These are phyloP conservation scores for Gorsachius goisagi DNA, from an alignment of 2,113 vertebrate genomes.

Conservation along the genomic window DNA sequence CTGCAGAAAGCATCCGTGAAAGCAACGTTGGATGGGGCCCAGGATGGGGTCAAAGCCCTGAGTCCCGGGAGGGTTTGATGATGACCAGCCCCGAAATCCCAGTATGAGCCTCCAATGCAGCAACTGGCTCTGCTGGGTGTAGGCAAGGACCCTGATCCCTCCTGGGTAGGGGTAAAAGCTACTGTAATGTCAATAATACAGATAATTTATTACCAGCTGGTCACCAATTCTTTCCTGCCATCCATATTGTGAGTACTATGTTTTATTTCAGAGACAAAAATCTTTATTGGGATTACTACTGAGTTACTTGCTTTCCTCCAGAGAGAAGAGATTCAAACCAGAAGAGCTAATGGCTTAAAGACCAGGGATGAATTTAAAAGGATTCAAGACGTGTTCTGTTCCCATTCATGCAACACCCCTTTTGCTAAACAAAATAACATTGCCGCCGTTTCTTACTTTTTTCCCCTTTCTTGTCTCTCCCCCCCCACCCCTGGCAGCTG, in stretches of 20 bases:
- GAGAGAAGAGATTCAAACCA: slow-evolving; percentile 10
- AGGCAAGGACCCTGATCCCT: not conserved
- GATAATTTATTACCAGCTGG: not conserved
- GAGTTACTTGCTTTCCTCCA: not conserved
- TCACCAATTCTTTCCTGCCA: not conserved
- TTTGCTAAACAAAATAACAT: not conserved
- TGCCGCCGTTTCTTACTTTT: not conserved
- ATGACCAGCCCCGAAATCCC: not conserved
- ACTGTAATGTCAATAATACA: not conserved
- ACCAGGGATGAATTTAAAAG: not conserved
- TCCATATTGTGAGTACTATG: not conserved
- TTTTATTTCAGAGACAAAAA: not conserved
- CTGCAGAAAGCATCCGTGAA: not conserved
- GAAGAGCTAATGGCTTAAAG: not conserved
- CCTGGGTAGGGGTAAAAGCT: not conserved
- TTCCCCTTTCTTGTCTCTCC: not conserved
- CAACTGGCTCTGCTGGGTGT: not conserved
- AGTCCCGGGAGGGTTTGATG: not conserved
- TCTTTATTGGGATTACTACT: not conserved
- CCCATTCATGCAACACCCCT: not conserved
- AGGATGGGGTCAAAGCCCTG: not conserved
- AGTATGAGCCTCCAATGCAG: not conserved
- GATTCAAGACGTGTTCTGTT: not conserved
- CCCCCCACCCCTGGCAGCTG: too few relatives aligned
- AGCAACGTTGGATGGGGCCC: not conserved